Percentiles rank a stretch among this genome's conserved stretches.
These are phyloP conservation scores for Natator depressus DNA, from an alignment of 2,113 vertebrate genomes.

Conservation along the genomic window DNA sequence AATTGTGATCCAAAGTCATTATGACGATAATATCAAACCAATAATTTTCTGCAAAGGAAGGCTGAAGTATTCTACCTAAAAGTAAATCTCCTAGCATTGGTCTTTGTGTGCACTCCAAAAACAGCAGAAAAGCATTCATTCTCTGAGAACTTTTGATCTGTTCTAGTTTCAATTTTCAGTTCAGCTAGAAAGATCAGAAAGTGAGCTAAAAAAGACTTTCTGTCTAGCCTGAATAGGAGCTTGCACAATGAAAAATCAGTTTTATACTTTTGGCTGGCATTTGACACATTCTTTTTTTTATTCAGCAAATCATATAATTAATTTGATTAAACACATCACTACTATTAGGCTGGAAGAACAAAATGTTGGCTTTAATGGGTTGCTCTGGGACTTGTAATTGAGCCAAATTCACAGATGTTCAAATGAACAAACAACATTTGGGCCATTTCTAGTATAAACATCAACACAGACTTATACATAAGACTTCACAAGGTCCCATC, in stretches of 20 bases:
- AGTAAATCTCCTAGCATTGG: not conserved
- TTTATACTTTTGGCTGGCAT: not conserved
- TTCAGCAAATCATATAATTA: not conserved
- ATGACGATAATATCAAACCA: slow-evolving; percentile 10
- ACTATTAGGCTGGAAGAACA: slow-evolving; percentile 9
- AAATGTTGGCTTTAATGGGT: not conserved
- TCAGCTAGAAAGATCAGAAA: slow-evolving; percentile 12
- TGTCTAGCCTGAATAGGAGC: not conserved
- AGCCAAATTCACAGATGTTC: slow-evolving; percentile 58
- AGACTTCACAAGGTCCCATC: slow-evolving; percentile 1
- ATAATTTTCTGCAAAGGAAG: slow-evolving; percentile 17
- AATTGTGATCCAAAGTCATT: not conserved
- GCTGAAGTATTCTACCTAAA: not conserved
- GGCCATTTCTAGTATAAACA: slow-evolving; percentile 58
- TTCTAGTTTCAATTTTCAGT: not conserved
- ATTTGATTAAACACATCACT: slow-evolving; percentile 30
- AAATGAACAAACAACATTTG: slow-evolving; percentile 19
- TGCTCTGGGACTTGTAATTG: slow-evolving; percentile 52
- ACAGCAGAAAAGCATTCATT: not conserved
- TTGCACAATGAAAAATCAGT: not conserved
- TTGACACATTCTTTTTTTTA: not conserved
- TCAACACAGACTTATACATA: not conserved
- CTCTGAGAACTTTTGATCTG: not conserved
- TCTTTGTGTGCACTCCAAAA: slow-evolving; percentile 13
- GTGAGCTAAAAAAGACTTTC: not conserved